Evolutionary conservation across 2,888 invertebrate species (phyloP), one percentile per base, ranked within the genome.

Genomic region (Athalia rosae): DNA sequence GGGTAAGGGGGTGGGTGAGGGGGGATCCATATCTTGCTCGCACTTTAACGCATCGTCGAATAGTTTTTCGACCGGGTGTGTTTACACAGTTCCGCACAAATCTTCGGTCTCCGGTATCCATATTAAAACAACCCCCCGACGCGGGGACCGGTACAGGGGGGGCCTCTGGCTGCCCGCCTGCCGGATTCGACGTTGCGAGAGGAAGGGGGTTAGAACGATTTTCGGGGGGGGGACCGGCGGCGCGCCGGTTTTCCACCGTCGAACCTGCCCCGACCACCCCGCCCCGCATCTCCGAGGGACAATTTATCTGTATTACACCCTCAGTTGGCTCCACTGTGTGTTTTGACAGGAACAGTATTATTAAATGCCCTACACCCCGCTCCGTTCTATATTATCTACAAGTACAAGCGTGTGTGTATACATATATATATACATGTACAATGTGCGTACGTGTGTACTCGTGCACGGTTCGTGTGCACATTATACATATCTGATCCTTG

Each of bases 271-370:
- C 15, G 45, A 78, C 79, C 77, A 79, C 80, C 73, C 77, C 79
- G 76, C 78, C 71, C 76, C 79, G 80, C 79, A 83, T 86, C 85
- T 87, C 87, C 79, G 85, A 83, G 83, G 85, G 83, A 86, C 87
- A 88, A 89, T 89, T 90, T 89, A 89, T 89, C 89, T 86, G 85
- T 85, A 89, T 89, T 89, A 89, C 88, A 88, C 88, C 87, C 88
- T 87, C 88, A 86, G 87, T 88, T 89, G 87, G 85, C 83, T 84
- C 84, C 84, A 84, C 84, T 86, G 86, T 86, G 85, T 89, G 89
- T 89, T 89, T 89, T 89, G 89, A 89, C 89, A 90, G 88, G 88
- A 88, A 89, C 89, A 88, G 88, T 85, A 89, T 90, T 89, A 89
- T 90, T 89, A 90, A 89, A 89, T 89, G 87, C 85, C 28, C 28